Evolutionary conservation across 2,113 vertebrate genomes (phyloP).

Genomic region (Tachysurus vachellii): DNA sequence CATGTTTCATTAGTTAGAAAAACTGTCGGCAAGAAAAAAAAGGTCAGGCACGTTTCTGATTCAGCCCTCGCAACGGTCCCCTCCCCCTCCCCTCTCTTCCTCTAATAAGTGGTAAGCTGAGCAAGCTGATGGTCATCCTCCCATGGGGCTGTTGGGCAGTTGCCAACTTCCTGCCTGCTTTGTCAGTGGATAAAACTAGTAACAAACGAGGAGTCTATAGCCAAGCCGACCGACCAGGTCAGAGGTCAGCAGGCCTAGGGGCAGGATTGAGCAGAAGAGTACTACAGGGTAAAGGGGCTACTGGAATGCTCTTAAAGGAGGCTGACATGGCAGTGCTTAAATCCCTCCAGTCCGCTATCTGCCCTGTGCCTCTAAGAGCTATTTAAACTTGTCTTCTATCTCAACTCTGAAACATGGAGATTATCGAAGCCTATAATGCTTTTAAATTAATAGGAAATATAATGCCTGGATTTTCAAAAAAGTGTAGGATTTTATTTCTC

Average conservation of each 20-base stretch:
- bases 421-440: conserved; percentile 63
- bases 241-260: conserved; percentile 71
- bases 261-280: conserved; percentile 75
- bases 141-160: conserved; percentile 82
- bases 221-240: conserved; percentile 78
- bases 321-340: conserved; percentile 60
- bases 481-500: conserved; percentile 62
- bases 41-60: conserved; percentile 60
- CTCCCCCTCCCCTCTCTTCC: conserved; percentile 62
- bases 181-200: conserved; percentile 82
- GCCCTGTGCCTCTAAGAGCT: conserved; percentile 57
- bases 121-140: conserved; percentile 85
- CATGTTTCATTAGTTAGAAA: conserved; percentile 67
- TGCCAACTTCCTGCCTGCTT: conserved; percentile 80
- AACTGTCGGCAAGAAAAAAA: conserved; percentile 57
- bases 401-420: conserved; percentile 65
- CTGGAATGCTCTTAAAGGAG: conserved; percentile 72
- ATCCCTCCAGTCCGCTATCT: conserved; percentile 41
- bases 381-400: conserved; percentile 65
- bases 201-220: conserved; percentile 89
- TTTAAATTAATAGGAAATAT: conserved; percentile 57
- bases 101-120: conserved; percentile 85
- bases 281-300: conserved; percentile 63
- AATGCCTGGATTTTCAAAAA: conserved; percentile 59
- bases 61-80: conserved; percentile 46